A percentile compares a stretch with the other conserved stretches of the same genome.
These are phyloP conservation scores for Triplophysa dalaica DNA, from an alignment of 2,113 vertebrate genomes.

Conservation along the genomic window DNA sequence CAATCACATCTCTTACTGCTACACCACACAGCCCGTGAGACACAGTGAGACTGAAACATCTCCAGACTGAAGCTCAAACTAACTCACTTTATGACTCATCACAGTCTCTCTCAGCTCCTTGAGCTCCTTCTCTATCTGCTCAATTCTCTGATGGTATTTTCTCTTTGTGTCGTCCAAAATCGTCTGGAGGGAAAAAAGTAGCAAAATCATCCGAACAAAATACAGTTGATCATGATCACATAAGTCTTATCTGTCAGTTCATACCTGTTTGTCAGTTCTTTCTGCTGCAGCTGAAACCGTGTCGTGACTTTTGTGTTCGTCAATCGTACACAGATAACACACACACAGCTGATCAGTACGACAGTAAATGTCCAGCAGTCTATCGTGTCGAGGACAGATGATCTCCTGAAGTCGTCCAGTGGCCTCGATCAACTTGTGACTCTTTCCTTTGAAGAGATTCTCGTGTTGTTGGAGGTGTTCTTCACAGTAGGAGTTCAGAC, in stretches of 20 bases:
- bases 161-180: no score
- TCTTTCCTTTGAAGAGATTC: not conserved
- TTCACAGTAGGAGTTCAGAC: not conserved
- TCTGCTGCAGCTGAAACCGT: not conserved
- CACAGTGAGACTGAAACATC: not conserved
- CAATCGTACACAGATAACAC: not conserved
- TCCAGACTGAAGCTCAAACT: not conserved
- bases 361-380: not conserved
- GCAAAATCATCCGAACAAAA: no score
- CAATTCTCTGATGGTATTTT: no score
- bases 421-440: not conserved
- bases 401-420: not conserved
- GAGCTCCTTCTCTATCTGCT: no score
- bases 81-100: not conserved
- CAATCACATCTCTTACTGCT: not conserved
- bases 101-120: not conserved
- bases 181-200: no score
- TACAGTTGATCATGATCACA: no score
- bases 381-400: not conserved
- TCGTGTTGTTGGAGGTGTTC: not conserved
- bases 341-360: not conserved
- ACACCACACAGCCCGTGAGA: no score
- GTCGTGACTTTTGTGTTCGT: not conserved
- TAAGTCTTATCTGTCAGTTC: no score
- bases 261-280: no score